Evolutionary conservation across 2,888 invertebrate species (phyloP).

Genomic region (Brachylomia viminalis): DNA sequence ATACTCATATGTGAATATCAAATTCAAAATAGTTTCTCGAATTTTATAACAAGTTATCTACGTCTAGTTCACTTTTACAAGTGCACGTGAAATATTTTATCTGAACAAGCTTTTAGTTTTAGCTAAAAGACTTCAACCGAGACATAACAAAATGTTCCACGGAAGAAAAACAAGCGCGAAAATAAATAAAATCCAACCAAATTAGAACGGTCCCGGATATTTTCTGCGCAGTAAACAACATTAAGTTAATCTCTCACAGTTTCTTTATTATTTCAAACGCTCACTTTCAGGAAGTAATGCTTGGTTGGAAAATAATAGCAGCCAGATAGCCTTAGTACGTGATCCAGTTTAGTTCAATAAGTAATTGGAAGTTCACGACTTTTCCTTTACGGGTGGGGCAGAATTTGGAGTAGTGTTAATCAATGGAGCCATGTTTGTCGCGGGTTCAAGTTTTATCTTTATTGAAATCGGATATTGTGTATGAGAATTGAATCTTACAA

Average conservation of each 20-base stretch:
- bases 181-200: slow-evolving; percentile 59
- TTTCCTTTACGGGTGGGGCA: slow-evolving; percentile 50
- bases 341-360: slow-evolving; percentile 58
- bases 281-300: slow-evolving; percentile 54
- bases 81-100: slow-evolving; percentile 4
- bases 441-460: slow-evolving; percentile 23
- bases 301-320: slow-evolving; percentile 51
- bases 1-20: neutral
- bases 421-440: slow-evolving; percentile 50
- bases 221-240: slow-evolving; percentile 60
- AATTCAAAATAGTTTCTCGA: neutral
- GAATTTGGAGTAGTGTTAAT: slow-evolving; percentile 53
- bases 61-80: neutral
- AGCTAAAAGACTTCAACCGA: slow-evolving; percentile 6
- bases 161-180: slow-evolving; percentile 45
- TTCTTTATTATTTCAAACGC: slow-evolving; percentile 65
- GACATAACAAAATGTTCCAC: slow-evolving; percentile 25
- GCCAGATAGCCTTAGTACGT: slow-evolving; percentile 47
- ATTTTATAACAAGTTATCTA: neutral
- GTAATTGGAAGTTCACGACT: slow-evolving; percentile 59
- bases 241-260: slow-evolving; percentile 59
- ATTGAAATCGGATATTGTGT: slow-evolving; percentile 1
- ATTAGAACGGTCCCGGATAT: slow-evolving; percentile 56
- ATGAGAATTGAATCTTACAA: neutral
- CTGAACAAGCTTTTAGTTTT: slow-evolving; percentile 20